Conservation (phyloP, 2,113 vertebrate genomes). For the Laticauda colubrina region DNA sequence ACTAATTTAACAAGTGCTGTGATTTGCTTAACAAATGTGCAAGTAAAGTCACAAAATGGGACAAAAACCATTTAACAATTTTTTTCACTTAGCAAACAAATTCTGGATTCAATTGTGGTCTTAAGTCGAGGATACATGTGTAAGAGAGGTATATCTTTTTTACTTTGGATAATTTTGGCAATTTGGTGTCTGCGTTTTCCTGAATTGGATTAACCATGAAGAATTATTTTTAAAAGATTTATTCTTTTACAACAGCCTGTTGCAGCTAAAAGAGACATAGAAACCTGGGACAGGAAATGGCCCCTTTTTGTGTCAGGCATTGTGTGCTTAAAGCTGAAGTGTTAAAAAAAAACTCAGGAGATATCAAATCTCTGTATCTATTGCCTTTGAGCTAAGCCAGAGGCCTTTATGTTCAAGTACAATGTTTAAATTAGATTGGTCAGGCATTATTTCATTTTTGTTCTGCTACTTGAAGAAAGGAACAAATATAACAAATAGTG, state of each 20-base stretch:
- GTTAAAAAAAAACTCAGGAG: neutral
- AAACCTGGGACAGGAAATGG: neutral
- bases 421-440: neutral
- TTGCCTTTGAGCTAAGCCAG: conserved; percentile 34
- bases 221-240: neutral
- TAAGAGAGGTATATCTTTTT: neutral
- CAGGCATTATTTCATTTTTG: conserved; percentile 1
- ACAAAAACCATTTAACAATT: too few species aligned
- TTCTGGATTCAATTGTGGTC: too few species aligned
- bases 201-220: neutral
- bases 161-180: conserved; percentile 5
- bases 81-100: too few species aligned
- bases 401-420: neutral
- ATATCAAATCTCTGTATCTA: neutral
- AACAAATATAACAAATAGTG: conserved; percentile 17
- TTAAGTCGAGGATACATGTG: too few species aligned
- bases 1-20: too few species aligned
- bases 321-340: neutral
- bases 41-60: too few species aligned
- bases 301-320: neutral
- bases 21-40: too few species aligned
- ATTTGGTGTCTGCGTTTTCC: conserved; percentile 28
- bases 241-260: neutral
- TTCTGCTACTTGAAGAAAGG: neutral
- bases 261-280: neutral